A percentile compares a stretch with the other conserved stretches of the same genome.
Conservation (phyloP, 2,113 vertebrate genomes). For the Lagenorhynchus albirostris region DNA sequence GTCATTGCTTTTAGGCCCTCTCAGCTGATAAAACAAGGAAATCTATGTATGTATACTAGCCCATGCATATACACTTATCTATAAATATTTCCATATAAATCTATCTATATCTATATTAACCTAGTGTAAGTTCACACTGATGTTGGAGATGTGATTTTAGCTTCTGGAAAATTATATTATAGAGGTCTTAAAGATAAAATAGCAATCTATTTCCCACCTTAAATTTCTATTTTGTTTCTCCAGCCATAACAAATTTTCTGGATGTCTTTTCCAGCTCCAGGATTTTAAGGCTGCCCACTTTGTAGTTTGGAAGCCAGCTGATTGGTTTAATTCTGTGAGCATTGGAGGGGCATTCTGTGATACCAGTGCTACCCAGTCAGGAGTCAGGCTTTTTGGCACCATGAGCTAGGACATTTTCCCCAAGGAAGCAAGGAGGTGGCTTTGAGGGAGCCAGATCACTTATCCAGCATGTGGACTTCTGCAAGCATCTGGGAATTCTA, state of each 20-base stretch:
- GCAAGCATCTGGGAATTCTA: background rate
- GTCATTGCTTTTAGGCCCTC: background rate
- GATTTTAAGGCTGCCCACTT: background rate
- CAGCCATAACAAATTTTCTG: background rate
- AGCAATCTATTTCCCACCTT: background rate
- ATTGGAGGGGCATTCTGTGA: background rate
- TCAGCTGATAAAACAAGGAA: background rate
- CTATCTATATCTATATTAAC: background rate
- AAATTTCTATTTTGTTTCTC: background rate
- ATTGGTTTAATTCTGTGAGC: background rate
- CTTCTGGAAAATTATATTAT: slow-evolving; percentile 10
- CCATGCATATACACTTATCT: background rate
- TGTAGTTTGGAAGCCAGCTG: background rate
- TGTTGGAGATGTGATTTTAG: background rate
- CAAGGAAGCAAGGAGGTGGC: background rate
- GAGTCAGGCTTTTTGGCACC: background rate
- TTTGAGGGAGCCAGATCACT: background rate
- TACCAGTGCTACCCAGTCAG: background rate
- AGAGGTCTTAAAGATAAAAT: background rate
- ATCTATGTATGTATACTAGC: background rate
- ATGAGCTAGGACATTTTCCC: background rate
- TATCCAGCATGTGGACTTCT: background rate
- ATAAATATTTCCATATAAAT: background rate
- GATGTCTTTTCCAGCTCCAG: background rate
- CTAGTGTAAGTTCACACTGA: background rate